Evolutionary conservation across 2,797 vertebrate genomes (phyloP).

Genomic region (Gobio occitaniae): DNA sequence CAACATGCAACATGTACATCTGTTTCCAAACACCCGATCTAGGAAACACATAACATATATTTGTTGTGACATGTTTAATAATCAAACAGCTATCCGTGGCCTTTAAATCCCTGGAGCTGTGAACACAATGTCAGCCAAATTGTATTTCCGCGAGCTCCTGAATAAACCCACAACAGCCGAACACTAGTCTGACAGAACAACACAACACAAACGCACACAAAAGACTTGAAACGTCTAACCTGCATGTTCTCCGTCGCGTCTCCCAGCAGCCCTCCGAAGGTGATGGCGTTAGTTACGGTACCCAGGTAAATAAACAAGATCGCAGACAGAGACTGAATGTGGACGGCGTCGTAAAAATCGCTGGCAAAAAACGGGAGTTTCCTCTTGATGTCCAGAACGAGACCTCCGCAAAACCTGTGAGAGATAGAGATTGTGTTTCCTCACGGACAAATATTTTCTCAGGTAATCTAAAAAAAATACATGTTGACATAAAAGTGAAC

Average conservation of each 20-base stretch:
- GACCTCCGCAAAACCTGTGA: conserved; percentile 92
- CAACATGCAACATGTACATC: not conserved
- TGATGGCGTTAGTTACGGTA: conserved; percentile 98
- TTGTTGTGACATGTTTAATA: conserved; percentile 22
- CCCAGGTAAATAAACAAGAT: conserved; percentile 97
- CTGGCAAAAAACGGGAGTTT: conserved; percentile 95
- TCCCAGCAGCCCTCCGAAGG: conserved; percentile 95
- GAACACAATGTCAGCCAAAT: conserved; percentile 14
- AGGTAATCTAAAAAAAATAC: not conserved
- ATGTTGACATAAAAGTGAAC: not conserved
- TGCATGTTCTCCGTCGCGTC: conserved; percentile 99
- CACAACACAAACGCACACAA: not conserved
- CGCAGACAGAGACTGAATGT: conserved; percentile 95
- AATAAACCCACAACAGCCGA: not conserved
- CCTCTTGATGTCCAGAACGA: conserved; percentile 93
- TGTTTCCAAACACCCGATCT: not conserved
- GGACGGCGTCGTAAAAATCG: conserved; percentile 92
- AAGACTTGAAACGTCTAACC: conserved; percentile 72
- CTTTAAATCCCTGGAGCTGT: conserved; percentile 24
- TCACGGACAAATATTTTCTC: not conserved
- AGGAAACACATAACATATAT: conserved; percentile 16
- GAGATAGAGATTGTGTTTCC: not conserved
- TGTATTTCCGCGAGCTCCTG: not conserved
- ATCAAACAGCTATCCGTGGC: conserved; percentile 14
- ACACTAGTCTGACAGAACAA: not conserved